phyloP scores from a whole-genome alignment of 2,113 vertebrate species.

The Rhinopithecus roxellana region DNA sequence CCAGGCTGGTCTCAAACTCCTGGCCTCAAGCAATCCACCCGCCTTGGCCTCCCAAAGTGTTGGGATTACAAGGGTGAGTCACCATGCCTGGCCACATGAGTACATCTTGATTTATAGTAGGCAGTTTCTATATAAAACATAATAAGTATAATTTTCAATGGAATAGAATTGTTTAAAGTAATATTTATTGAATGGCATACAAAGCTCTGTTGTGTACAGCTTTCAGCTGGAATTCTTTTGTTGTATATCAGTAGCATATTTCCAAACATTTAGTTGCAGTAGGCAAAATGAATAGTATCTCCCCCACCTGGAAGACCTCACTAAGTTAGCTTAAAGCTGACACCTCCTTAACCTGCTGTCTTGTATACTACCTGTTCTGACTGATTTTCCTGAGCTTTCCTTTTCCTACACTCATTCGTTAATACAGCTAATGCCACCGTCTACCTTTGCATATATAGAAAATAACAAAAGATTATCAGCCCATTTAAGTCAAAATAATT shows the following conservation, averaged over 20 bases:
- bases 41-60: no score
- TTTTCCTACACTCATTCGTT: not conserved
- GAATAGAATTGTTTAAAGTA: not conserved
- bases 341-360: not conserved
- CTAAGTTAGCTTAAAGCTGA: not conserved
- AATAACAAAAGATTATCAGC: not conserved
- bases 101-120: not conserved
- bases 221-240: slow-evolving; percentile 10
- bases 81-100: not conserved
- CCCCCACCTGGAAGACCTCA: not conserved
- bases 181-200: not conserved
- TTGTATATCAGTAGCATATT: not conserved
- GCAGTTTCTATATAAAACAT: not conserved
- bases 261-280: not conserved
- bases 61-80: no score
- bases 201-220: not conserved
- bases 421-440: not conserved
- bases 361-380: not conserved
- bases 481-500: slow-evolving; percentile 23
- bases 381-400: not conserved
- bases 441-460: slow-evolving; percentile 2
- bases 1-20: no score
- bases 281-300: not conserved
- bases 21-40: no score
- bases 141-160: not conserved